These are phyloP conservation scores for Leucopternis melanops DNA, from an alignment of 2,113 vertebrate genomes.

Conservation along the genomic window DNA sequence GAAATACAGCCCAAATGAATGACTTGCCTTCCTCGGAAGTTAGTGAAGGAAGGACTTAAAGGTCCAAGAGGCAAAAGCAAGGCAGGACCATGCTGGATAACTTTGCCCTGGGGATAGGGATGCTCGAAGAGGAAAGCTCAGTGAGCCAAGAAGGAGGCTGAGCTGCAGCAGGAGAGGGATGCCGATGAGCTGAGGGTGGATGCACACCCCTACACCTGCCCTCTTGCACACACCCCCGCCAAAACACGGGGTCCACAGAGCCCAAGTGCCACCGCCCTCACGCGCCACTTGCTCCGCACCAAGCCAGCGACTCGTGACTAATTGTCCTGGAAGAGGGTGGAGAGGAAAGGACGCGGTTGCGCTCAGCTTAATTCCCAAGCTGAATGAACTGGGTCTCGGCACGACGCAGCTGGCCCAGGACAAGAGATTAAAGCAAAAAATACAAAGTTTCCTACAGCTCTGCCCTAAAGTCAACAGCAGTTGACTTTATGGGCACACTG, in stretches of 20 bases:
- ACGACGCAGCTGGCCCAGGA: background rate
- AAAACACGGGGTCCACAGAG: fast-evolving
- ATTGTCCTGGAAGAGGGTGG: background rate
- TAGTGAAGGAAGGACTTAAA: background rate
- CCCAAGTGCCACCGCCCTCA: background rate
- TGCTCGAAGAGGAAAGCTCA: background rate
- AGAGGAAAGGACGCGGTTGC: background rate
- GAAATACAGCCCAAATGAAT: background rate
- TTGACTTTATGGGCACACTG: background rate
- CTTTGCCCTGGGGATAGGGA: background rate
- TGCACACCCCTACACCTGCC: background rate
- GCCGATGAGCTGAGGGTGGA: background rate
- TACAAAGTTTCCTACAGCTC: background rate
- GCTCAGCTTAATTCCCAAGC: background rate
- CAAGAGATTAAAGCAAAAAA: background rate
- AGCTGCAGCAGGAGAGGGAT: background rate
- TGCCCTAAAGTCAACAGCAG: background rate
- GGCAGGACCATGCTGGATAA: background rate
- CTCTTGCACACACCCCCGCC: background rate
- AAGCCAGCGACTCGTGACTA: background rate
- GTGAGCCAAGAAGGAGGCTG: background rate
- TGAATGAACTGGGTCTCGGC: background rate
- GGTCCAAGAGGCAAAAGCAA: background rate
- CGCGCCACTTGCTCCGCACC: background rate
- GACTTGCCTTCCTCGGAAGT: background rate